A percentile compares a stretch with the other conserved stretches of the same genome.
Conservation (phyloP, 2,888 invertebrate species). For the Cantharis flavilabris region DNA sequence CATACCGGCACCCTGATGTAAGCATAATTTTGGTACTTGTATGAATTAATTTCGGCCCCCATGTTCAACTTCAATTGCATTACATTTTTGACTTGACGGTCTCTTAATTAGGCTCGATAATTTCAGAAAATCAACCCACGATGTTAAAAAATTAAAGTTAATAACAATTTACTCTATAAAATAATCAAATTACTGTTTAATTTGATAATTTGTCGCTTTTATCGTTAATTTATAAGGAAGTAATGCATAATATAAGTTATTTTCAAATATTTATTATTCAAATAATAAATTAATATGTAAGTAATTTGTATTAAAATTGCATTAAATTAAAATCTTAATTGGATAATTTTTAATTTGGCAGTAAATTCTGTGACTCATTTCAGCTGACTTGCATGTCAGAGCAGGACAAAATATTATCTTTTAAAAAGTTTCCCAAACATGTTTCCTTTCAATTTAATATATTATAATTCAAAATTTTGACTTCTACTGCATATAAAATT, state of each 20-base stretch:
- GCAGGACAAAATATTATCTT: not conserved
- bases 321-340: not conserved
- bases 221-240: not conserved
- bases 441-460: not conserved
- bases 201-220: not conserved
- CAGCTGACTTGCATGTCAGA: not conserved
- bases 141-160: not conserved
- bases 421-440: not conserved
- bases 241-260: not conserved
- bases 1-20: not conserved
- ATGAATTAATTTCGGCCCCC: not conserved
- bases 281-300: not conserved
- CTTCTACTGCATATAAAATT: not conserved
- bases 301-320: not conserved
- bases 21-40: not conserved
- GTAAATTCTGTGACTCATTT: not conserved
- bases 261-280: not conserved
- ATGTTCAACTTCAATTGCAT: not conserved
- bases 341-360: not conserved
- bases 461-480: not conserved
- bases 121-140: not conserved
- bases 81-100: not conserved
- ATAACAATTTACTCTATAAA: not conserved
- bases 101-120: not conserved
- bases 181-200: not conserved